A percentile compares a stretch with the other conserved stretches of the same genome.
These are phyloP conservation scores for Dicentrarchus labrax DNA, from an alignment of 2,113 vertebrate species.

Conservation along the genomic window DNA sequence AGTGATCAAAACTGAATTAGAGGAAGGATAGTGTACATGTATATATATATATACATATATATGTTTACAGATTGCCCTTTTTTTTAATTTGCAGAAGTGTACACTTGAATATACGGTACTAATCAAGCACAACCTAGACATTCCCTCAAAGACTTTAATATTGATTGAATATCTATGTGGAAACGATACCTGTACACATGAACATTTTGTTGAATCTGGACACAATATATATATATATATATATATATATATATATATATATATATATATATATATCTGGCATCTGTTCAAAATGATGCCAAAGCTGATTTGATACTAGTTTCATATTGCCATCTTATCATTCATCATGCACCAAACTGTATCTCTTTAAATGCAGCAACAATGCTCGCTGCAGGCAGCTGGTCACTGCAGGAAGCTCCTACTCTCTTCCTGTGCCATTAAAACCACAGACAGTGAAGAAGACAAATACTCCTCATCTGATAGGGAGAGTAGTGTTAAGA, in stretches of 20 bases:
- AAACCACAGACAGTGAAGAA: conserved; percentile 51
- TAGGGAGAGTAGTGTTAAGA: conserved; percentile 10
- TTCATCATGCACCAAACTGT: conserved; percentile 15
- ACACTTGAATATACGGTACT: too few species aligned
- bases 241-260: too few species aligned
- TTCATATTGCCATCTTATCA: neutral
- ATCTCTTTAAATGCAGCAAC: conserved; percentile 17
- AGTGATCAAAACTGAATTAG: too few species aligned
- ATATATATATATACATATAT: too few species aligned
- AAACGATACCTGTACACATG: neutral
- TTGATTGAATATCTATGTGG: conserved; percentile 6
- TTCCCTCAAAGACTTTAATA: neutral
- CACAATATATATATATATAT: too few species aligned
- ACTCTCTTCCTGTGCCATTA: conserved; percentile 23
- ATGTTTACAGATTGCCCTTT: too few species aligned
- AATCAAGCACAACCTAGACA: too few species aligned
- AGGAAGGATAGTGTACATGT: too few species aligned
- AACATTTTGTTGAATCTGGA: conserved; percentile 14
- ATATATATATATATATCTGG: neutral
- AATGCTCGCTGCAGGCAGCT: conserved; percentile 16
- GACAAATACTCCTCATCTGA: conserved; percentile 26
- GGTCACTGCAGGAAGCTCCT: conserved; percentile 46
- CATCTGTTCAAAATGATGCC: conserved; percentile 8
- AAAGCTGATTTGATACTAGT: neutral
- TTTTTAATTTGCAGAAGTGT: too few species aligned